Conservation (phyloP, 2,888 invertebrate genomes). For the Drosophila hamatofila region DNA sequence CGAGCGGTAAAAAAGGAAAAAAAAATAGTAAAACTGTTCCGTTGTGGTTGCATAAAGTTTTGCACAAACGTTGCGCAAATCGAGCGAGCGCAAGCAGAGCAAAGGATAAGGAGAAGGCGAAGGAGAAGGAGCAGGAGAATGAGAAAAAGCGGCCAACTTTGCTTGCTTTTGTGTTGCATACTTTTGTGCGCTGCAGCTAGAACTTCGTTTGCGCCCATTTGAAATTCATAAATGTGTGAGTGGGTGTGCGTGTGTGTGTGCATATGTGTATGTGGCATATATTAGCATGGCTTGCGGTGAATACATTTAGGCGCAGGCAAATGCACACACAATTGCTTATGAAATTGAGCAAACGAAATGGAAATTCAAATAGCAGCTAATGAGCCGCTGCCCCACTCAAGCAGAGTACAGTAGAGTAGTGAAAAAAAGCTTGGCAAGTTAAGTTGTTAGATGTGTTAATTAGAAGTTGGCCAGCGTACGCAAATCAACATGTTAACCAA, state of each 20-base stretch:
- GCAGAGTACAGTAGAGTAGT: not conserved
- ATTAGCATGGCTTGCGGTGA: constrained; percentile 68
- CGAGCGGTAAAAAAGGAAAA: not conserved
- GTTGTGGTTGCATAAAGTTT: constrained; percentile 57
- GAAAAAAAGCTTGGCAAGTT: constrained; percentile 3
- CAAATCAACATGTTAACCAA: constrained; percentile 35
- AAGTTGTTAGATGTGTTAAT: constrained; percentile 43
- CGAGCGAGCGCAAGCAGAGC: constrained; percentile 42
- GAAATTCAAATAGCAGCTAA: constrained; percentile 69
- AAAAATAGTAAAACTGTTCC: constrained; percentile 20
- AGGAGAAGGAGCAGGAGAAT: constrained; percentile 4
- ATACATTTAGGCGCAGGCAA: constrained; percentile 65
- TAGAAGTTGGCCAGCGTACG: constrained; percentile 35
- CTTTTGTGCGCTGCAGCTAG: constrained; percentile 54
- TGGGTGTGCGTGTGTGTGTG: constrained; percentile 9
- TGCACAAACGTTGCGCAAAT: constrained; percentile 56
- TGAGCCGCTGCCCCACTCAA: constrained; percentile 46
- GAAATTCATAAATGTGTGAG: constrained; percentile 69
- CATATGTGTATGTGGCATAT: constrained; percentile 51
- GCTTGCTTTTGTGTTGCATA: constrained; percentile 66
- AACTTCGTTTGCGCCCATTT: constrained; percentile 75
- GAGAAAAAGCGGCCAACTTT: constrained; percentile 45
- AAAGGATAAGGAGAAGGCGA: constrained; percentile 1
- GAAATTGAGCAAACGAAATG: constrained; percentile 80
- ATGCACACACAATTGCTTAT: constrained; percentile 75